A percentile compares a stretch with the other conserved stretches of the same genome.
Evolutionary conservation across 2,797 vertebrate species (phyloP).

Genomic region (Pteronotus mesoamericanus): DNA sequence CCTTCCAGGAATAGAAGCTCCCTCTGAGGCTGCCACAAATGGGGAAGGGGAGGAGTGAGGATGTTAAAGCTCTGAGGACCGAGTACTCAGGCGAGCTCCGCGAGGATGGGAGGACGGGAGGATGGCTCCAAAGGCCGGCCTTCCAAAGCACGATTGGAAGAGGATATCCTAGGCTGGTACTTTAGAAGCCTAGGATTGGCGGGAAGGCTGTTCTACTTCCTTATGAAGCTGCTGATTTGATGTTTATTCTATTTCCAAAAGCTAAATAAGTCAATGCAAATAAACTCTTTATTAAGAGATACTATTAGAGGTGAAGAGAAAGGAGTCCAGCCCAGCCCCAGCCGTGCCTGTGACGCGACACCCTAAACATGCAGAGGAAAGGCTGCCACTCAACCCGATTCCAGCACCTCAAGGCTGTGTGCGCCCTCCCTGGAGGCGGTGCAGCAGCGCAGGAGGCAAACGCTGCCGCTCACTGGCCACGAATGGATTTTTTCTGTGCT

Average conservation of each 20-base stretch:
- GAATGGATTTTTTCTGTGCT: background rate
- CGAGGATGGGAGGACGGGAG: background rate
- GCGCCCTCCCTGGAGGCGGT: rapidly evolving
- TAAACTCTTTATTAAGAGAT: background rate
- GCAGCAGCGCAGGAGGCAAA: background rate
- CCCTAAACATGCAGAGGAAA: background rate
- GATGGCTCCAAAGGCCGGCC: background rate
- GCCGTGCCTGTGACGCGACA: background rate
- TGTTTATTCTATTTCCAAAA: slow-evolving; percentile 4
- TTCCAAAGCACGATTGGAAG: rapidly evolving
- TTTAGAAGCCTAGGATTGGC: background rate
- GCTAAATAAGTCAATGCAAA: background rate
- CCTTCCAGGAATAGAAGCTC: background rate
- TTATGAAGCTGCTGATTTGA: background rate
- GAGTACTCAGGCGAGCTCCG: background rate
- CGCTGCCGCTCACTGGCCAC: background rate
- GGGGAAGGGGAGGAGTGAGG: background rate
- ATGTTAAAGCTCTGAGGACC: background rate
- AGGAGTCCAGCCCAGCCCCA: background rate
- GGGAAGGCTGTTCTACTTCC: background rate
- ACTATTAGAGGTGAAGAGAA: background rate
- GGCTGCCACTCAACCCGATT: too few species aligned
- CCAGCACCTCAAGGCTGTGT: background rate
- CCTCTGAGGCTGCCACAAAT: background rate
- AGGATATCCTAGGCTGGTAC: background rate